Base-by-base conservation (phyloP, 1,140 invertebrate genomes). In the Pseudomyrmex cubaensis region DNA sequence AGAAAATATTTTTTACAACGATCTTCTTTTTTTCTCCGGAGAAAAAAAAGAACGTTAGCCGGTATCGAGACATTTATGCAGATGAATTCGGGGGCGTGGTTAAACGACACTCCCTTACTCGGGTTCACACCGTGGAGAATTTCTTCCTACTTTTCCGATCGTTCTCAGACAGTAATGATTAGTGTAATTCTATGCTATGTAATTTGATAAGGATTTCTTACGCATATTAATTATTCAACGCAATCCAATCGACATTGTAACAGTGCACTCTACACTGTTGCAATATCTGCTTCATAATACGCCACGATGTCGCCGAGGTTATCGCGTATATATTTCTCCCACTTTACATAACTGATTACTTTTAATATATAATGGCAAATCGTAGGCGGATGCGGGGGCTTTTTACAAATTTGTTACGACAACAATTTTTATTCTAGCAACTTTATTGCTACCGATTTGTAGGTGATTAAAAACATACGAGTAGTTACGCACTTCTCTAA, bases 291-390 rank as follows among this genome's bases (percentile, higher is more conserved):
- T n/a, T 22, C 67, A 75, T 87, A 87, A 84, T 87, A 80, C 83
- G 54, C 73, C 82, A 75, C 86, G 72, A 56, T 87, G 63, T 87
- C 86, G 61, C 20, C 50, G 25, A n/a, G 64, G 56, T 61, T 84
- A 80, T 87, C 85, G 5, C 35, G 35, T 35, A 35, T 35, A 7
- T 50, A 70, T 80, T 13, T 22, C 48, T 46, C 62, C 59, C 59
- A 57, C 62, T 86, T 87, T 87, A 87, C 74, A 87, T 87, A 87
- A 87, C 69, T 61, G 73, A 80, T 80, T 80, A 80, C 70, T 35
- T 35, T 35, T 72, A 70, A 59, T 70, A 50, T 80, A 80, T 80
- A 80, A 80, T 72, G 22, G 64, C 46, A 80, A 70, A 80, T 80
- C 66, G 44, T 44, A 80, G 54, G 46, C 76, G 44, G 54, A 72